Conservation (phyloP, 2,888 invertebrate genomes). For the Dysmachus trigonus region DNA sequence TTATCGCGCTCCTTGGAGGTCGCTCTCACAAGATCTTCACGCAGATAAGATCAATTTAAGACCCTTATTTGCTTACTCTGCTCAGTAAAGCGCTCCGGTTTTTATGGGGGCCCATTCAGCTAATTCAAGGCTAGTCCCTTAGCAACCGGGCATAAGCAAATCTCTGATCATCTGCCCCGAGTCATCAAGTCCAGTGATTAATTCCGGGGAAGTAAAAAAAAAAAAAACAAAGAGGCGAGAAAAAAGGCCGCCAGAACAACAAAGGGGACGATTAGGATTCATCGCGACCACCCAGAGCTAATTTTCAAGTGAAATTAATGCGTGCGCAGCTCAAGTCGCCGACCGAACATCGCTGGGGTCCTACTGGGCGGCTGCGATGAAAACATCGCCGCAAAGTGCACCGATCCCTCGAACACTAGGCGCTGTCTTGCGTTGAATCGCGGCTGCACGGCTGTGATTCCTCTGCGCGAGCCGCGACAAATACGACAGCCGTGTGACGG, state of each 20-base stretch:
- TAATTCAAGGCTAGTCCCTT: background rate
- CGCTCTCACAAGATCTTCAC: constrained; percentile 21
- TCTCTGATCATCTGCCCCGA: background rate
- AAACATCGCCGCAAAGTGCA: background rate
- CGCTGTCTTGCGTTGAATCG: too few relatives aligned
- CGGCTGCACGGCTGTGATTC: background rate
- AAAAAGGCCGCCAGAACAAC: background rate
- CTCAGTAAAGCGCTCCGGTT: background rate
- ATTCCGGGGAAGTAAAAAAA: constrained; percentile 29
- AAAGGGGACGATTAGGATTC: background rate
- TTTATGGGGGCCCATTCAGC: background rate
- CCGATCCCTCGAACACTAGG: background rate
- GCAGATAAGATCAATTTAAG: constrained; percentile 13
- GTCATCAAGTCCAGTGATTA: constrained; percentile 17
- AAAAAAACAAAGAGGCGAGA: constrained; percentile 9
- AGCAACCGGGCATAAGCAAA: background rate
- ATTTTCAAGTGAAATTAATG: constrained; percentile 13
- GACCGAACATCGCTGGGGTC: background rate
- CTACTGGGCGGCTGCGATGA: background rate
- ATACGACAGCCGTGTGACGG: constrained; percentile 16
- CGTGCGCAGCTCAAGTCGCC: background rate
- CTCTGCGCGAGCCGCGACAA: background rate
- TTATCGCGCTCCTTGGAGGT: constrained; percentile 32
- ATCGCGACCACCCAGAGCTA: background rate
- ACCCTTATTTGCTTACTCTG: background rate